Evolutionary conservation across 2,888 invertebrate species (phyloP).

Genomic region (Capitulum mitella): DNA sequence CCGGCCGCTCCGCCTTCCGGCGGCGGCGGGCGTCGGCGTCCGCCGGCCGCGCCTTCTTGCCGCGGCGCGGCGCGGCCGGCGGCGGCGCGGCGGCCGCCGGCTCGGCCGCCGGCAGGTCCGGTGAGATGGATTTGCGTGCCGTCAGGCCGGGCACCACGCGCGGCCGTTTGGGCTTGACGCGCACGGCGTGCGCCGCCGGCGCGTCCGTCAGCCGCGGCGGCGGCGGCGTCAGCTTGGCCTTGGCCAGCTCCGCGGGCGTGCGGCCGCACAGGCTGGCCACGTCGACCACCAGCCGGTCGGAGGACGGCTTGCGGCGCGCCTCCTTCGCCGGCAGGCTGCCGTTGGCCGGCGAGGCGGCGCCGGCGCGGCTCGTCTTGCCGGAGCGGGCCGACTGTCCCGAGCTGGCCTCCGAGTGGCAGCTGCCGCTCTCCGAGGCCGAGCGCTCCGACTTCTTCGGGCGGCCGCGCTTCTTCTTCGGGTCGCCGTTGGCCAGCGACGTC

Average conservation of each 20-base stretch:
- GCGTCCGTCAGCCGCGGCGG: background rate
- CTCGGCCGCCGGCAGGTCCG: constrained; percentile 25
- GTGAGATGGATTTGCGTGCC: constrained; percentile 26
- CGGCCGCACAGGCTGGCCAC: background rate
- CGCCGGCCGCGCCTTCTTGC: background rate
- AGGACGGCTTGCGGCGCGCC: background rate
- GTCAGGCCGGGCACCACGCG: constrained; percentile 22
- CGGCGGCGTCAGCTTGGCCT: background rate
- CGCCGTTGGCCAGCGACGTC: background rate
- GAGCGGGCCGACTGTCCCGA: background rate
- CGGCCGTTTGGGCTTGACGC: background rate
- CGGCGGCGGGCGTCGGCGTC: constrained; percentile 25
- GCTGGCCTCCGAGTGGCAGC: background rate
- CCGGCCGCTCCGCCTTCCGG: constrained; percentile 55
- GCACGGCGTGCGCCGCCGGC: background rate
- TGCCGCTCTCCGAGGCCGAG: constrained; percentile 6
- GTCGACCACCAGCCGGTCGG: background rate
- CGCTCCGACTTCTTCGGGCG: background rate
- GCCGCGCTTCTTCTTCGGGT: background rate
- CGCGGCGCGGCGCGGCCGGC: constrained; percentile 18
- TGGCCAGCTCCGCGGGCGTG: background rate
- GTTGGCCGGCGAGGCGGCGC: background rate
- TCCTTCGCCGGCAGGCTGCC: background rate
- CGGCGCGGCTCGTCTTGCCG: background rate
- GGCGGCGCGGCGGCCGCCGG: background rate